Evolutionary conservation across 1,140 invertebrate species (phyloP).

Genomic region (Heliconius hewitsoni): DNA sequence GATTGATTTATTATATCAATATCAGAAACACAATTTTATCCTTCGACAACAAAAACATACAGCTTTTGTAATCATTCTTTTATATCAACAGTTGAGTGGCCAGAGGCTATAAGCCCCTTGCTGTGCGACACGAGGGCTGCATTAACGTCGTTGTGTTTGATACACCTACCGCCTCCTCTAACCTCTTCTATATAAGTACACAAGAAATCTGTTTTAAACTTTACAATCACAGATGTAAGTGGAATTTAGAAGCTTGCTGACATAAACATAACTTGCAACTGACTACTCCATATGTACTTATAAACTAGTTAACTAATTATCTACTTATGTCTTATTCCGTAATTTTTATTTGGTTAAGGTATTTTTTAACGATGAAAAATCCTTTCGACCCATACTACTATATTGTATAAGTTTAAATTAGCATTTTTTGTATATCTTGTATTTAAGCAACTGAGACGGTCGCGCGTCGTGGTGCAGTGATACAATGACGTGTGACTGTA

Average conservation of each 20-base stretch:
- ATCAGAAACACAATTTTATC: slow-evolving; percentile 29
- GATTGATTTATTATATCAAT: slow-evolving; percentile 29
- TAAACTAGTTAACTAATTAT: not conserved
- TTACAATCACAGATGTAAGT: not conserved
- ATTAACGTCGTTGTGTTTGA: slow-evolving; percentile 62
- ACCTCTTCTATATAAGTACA: slow-evolving; percentile 26
- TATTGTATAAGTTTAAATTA: too few species aligned
- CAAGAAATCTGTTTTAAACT: slow-evolving; percentile 3
- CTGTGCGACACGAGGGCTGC: slow-evolving; percentile 59
- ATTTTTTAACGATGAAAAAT: too few species aligned
- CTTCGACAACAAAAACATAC: slow-evolving; percentile 20
- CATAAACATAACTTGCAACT: not conserved
- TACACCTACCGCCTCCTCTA: slow-evolving; percentile 28
- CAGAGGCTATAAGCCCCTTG: slow-evolving; percentile 57
- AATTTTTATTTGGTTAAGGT: too few species aligned
- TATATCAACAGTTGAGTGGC: slow-evolving; percentile 60
- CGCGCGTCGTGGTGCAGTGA: too few species aligned
- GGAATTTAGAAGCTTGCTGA: not conserved
- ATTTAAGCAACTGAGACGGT: too few species aligned
- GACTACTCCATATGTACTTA: not conserved
- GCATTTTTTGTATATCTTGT: too few species aligned
- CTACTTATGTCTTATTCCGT: too few species aligned
- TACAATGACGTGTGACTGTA: too few species aligned
- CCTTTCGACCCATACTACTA: too few species aligned
- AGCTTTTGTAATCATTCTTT: slow-evolving; percentile 48